Conservation (phyloP, 2,113 vertebrate genomes). For the Ariopsis seemanni region DNA sequence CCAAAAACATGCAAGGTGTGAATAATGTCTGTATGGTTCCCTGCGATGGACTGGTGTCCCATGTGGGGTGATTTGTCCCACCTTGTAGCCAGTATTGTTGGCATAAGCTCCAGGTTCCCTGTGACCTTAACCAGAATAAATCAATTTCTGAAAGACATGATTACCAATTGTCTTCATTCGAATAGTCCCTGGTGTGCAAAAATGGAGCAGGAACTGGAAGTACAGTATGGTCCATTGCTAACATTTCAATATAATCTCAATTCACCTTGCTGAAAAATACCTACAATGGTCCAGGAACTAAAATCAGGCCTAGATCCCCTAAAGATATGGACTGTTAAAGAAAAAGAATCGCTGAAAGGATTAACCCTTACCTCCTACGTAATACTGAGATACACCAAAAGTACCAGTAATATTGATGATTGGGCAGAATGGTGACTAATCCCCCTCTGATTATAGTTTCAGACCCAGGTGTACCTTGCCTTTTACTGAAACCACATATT, state of each 20-base stretch:
- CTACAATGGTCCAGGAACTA: not conserved
- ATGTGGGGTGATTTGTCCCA: not conserved
- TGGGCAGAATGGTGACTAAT: not conserved
- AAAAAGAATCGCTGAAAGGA: not conserved
- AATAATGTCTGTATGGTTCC: not conserved
- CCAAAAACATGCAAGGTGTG: not conserved
- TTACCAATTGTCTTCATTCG: not conserved
- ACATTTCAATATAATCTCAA: not conserved
- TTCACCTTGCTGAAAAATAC: not conserved
- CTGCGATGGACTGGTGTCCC: not conserved
- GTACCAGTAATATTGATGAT: not conserved
- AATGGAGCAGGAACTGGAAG: not conserved
- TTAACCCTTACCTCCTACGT: not conserved
- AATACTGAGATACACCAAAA: not conserved
- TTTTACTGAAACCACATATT: not conserved
- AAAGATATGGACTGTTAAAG: not conserved
- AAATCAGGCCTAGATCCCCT: not conserved
- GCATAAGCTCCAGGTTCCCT: not conserved
- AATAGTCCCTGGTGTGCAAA: not conserved
- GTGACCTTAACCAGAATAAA: not conserved
- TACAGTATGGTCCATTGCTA: not conserved
- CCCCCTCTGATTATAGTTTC: not conserved
- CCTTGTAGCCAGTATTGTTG: not conserved
- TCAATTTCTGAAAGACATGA: not conserved
- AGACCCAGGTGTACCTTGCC: not conserved